Evolutionary conservation across 2,113 vertebrate species (phyloP), one percentile per base, ranked within the genome.

Genomic region (Hassar affinis): DNA sequence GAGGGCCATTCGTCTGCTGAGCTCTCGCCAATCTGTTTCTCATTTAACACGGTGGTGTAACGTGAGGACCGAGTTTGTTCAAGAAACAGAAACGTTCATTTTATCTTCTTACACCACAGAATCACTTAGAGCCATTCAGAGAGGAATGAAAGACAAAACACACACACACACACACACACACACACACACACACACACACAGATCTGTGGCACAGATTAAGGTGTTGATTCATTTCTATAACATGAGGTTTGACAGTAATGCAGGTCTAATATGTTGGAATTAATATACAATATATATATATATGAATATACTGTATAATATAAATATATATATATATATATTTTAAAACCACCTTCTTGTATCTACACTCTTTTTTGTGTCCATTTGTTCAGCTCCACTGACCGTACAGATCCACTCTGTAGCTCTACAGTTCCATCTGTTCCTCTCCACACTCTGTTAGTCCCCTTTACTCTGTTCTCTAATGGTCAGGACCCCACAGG

Each of bases 11-110:
- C 84, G 85, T 84, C 89, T 79, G 78, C 81, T 86, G 88, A 84
- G 89, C 52, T 89, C 92, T 90, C 64, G 56, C 86, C 86, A 42
- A 86, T 89, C 81, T 93, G 92, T 90, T 93, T 87, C 92, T 91
- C 91, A 92, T 92, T 93, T 91, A 88, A 74, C 76, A 14, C 22
- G 10, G 54, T 5, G 35, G 33, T 57, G 76, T 90, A 91, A 92
- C 91, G 85, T 12, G 69, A 87, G 86, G 51, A 42, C 83, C 81
- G 87, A 78, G 79, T 91, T 91, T 89, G 83, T 82, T 88, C 89
- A 87, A 90, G 92, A 92, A 92, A 91, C 62, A 71, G 84, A 68
- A 77, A 57, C 82, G 86, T 91, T 91, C 51, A 89, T 92, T 91
- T 90, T 59, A 88, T 85, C 88, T 84, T 27, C 47, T 30, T 52